Evolutionary conservation across 2,797 vertebrate genomes (phyloP), one percentile per base, ranked within the genome.

Genomic region (Rhadinocentrus ornatus): DNA sequence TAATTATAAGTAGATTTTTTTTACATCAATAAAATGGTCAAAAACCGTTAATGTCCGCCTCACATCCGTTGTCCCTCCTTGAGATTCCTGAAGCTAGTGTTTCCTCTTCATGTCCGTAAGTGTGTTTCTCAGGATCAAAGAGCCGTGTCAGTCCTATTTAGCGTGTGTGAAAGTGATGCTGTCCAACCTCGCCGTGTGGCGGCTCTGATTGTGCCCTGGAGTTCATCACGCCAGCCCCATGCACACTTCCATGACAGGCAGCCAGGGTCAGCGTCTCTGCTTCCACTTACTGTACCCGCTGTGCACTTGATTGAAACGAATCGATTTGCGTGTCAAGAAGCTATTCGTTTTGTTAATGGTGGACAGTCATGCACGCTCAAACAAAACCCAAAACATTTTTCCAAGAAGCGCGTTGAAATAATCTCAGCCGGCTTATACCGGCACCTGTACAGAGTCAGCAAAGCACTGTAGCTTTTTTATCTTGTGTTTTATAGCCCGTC

Each of bases 101-200:
- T 77, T 69, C 60, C 50, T 62, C 55, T 24, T 22, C 66, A 27
- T 77, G 39, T 67, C 73, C 62, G 34, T 16, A 29, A 68, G 57
- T 3, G 55, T 74, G 64, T 82, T 78, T 59, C 50, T 60, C 46
- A 9, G 72, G 72, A 80, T 91, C 81, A 83, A 82, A 86, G 80
- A 64, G 64, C 24, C 2, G 41, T 83, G 87, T 91, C 90, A 87
- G 75, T 69, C 66, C 78, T 77, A 65, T 83, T 88, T 85, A 59
- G 60, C 44, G 53, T 65, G 66, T 44, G 52, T 77, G 41, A 39
- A 77, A 48, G 78, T 86, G 89, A 93, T 59, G 65, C 77, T 89
- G 77, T 78, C 81, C 88, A 90, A 72, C 44, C 77, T 41, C 59
- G 69, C 56, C 26, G 39, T 15, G 4, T 48, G 61, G 69, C 13